Conservation (phyloP, 30 jellyfish, hydroid and myxozoan species). For the Turritopsis dohrnii region DNA sequence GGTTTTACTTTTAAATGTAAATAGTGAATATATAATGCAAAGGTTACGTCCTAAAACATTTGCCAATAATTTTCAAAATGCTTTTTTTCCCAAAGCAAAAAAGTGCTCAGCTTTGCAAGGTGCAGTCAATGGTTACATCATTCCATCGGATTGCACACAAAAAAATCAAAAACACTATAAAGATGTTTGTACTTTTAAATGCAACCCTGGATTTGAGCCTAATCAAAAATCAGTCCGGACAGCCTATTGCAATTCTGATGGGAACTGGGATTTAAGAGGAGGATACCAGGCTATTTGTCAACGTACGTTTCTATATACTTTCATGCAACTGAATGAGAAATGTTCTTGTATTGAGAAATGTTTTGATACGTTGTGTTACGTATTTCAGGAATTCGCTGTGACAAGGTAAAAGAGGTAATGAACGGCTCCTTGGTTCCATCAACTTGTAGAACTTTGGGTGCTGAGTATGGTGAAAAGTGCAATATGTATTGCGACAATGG, state of each 20-base stretch:
- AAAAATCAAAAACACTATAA: constrained; percentile 34
- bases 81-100: constrained; percentile 19
- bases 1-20: not conserved
- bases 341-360: not conserved
- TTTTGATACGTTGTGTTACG: not conserved
- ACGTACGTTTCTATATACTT: constrained; percentile 13
- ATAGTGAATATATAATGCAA: not conserved
- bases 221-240: constrained; percentile 28
- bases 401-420: constrained; percentile 29
- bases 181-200: constrained; percentile 48
- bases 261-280: constrained; percentile 27
- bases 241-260: constrained; percentile 52
- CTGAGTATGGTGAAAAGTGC: constrained; percentile 47
- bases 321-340: no score
- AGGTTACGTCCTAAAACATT: constrained; percentile 6
- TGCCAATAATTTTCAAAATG: constrained; percentile 39
- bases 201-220: constrained; percentile 63
- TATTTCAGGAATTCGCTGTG: constrained; percentile 54
- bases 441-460: constrained; percentile 49
- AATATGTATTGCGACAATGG: constrained; percentile 55
- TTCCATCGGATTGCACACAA: constrained; percentile 41
- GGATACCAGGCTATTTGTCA: constrained; percentile 32
- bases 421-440: constrained; percentile 54
- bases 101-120: constrained; percentile 19
- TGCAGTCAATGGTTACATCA: constrained; percentile 22